Evolutionary conservation across 2,888 invertebrate genomes (phyloP).

Genomic region (Nemurella pictetii): DNA sequence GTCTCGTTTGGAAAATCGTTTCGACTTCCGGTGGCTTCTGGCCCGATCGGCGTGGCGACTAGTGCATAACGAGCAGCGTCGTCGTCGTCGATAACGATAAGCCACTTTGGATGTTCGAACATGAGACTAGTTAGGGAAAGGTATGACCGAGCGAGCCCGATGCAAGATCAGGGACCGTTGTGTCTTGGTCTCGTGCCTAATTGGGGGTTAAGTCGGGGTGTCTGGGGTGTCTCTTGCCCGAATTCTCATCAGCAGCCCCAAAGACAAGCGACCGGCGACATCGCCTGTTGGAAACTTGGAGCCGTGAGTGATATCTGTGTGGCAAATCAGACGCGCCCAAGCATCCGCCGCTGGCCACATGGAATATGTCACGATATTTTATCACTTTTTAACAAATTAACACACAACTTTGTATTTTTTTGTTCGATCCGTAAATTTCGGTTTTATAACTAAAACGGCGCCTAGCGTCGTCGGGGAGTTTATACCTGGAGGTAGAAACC

Average conservation of each 20-base stretch:
- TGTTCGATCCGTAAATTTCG: not conserved
- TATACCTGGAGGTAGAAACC: not conserved
- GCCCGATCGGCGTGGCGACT: not conserved
- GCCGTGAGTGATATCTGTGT: not conserved
- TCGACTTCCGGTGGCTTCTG: conserved; percentile 38
- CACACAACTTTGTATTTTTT: not conserved
- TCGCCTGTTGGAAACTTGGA: not conserved
- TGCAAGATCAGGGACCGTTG: no score
- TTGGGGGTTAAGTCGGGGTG: conserved; percentile 6
- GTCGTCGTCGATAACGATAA: not conserved
- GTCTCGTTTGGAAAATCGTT: conserved; percentile 33
- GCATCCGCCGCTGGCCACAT: not conserved
- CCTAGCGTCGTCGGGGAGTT: not conserved
- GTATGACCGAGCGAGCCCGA: not conserved
- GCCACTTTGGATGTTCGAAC: conserved; percentile 5
- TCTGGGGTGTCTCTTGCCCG: conserved; percentile 6
- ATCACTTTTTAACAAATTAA: conserved; percentile 5
- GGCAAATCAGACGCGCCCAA: not conserved
- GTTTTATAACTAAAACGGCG: not conserved
- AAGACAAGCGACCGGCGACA: no score
- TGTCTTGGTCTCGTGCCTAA: conserved; percentile 6
- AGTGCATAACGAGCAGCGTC: not conserved
- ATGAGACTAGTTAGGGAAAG: not conserved
- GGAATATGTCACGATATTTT: not conserved
- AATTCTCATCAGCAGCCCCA: not conserved